Percentiles rank a stretch among this genome's conserved stretches.
Conservation (phyloP, 2,888 invertebrate species). For the Andrena marginata region DNA sequence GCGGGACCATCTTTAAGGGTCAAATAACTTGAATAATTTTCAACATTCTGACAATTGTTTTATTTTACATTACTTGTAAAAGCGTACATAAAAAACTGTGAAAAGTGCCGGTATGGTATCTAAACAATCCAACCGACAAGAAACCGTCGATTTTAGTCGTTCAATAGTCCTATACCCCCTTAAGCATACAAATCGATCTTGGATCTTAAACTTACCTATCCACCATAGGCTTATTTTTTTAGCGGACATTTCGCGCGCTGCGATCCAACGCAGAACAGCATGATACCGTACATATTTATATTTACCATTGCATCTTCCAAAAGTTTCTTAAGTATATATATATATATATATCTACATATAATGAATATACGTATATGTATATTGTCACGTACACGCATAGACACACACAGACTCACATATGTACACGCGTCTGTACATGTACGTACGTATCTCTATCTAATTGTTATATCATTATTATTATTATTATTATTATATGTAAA, state of each 20-base stretch:
- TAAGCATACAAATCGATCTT: too few species aligned
- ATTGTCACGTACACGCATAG: slow-evolving; percentile 34
- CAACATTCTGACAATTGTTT: too few species aligned
- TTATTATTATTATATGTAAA: slow-evolving; percentile 76
- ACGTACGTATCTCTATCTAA: slow-evolving; percentile 70
- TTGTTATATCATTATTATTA: slow-evolving; percentile 72
- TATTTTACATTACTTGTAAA: too few species aligned
- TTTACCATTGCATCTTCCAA: slow-evolving; percentile 73
- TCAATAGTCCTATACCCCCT: too few species aligned
- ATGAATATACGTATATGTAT: slow-evolving; percentile 51
- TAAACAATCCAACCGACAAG: too few species aligned
- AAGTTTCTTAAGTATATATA: slow-evolving; percentile 56
- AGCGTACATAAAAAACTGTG: too few species aligned
- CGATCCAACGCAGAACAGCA: slow-evolving; percentile 69
- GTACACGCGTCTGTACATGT: slow-evolving; percentile 57
- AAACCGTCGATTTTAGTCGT: too few species aligned
- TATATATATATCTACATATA: slow-evolving; percentile 44
- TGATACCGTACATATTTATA: slow-evolving; percentile 74
- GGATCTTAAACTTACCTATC: too few species aligned
- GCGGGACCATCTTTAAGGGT: too few species aligned
- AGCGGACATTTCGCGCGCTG: slow-evolving; percentile 27
- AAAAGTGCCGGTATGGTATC: too few species aligned
- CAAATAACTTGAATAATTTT: too few species aligned
- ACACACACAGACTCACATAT: slow-evolving; percentile 32
- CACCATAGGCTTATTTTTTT: too few species aligned